These are phyloP conservation scores for Drymonia ruficornis DNA, from an alignment of 2,888 invertebrate genomes.

Conservation along the genomic window DNA sequence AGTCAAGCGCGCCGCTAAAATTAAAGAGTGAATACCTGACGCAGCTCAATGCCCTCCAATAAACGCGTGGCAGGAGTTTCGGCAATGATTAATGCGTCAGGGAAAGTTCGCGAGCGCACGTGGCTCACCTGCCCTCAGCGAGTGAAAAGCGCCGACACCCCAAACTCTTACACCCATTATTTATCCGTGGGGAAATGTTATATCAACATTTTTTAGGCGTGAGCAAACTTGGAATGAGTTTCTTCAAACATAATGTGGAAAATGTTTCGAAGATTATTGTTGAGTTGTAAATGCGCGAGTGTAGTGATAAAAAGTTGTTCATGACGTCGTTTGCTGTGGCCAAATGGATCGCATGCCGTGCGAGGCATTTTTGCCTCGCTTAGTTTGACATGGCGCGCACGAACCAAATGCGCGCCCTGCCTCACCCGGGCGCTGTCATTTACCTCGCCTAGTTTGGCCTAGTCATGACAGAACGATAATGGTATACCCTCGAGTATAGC, in stretches of 20 bases:
- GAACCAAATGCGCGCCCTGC: too few relatives aligned
- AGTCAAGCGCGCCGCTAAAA: conserved; percentile 14
- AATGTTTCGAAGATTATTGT: not conserved
- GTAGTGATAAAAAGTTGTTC: not conserved
- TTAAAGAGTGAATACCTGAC: conserved; percentile 33
- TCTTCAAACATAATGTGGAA: not conserved
- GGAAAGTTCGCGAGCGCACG: conserved; percentile 37
- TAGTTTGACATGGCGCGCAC: too few relatives aligned
- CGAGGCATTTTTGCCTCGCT: too few relatives aligned
- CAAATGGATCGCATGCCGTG: too few relatives aligned
- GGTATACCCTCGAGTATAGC: too few relatives aligned
- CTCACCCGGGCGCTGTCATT: too few relatives aligned
- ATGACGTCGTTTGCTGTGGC: too few relatives aligned
- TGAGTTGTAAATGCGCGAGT: not conserved
- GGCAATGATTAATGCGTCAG: conserved; percentile 60
- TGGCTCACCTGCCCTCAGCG: conserved; percentile 36
- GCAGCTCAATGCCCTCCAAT: conserved; percentile 29
- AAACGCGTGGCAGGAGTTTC: conserved; percentile 44
- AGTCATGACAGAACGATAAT: too few relatives aligned
- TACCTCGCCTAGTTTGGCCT: too few relatives aligned
- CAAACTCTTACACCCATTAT: conserved; percentile 35
- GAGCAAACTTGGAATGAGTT: conserved; percentile 11
- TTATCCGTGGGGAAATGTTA: conserved; percentile 41
- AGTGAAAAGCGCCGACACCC: conserved; percentile 28
- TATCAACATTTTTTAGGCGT: conserved; percentile 29